These are phyloP conservation scores for Drosophila orena DNA, from an alignment of 1,140 invertebrate genomes.

Conservation along the genomic window DNA sequence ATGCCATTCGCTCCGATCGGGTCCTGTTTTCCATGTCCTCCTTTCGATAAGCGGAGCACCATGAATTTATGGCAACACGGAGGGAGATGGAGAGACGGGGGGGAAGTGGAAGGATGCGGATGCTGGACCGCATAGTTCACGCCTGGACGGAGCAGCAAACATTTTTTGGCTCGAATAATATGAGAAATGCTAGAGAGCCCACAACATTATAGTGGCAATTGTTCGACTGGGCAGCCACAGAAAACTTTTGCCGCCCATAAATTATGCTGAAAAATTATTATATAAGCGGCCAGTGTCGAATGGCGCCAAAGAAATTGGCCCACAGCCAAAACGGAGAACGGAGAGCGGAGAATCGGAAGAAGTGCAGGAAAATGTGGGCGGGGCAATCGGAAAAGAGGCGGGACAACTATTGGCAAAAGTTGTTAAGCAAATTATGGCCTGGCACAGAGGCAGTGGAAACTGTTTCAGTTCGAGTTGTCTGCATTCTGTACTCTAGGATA, in stretches of 20 bases:
- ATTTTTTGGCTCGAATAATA: constrained; percentile 73
- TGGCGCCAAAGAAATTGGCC: constrained; percentile 68
- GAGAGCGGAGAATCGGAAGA: constrained; percentile 5
- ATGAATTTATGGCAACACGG: constrained; percentile 63
- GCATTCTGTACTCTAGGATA: constrained; percentile 2
- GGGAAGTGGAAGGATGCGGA: constrained; percentile 23
- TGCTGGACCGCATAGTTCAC: constrained; percentile 67
- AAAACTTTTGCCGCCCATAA: constrained; percentile 77
- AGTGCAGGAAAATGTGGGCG: not conserved
- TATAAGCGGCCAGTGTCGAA: constrained; percentile 75
- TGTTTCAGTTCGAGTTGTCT: constrained; percentile 45
- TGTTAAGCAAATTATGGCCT: constrained; percentile 80
- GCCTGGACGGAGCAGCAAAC: constrained; percentile 58
- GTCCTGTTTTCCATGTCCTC: constrained; percentile 55
- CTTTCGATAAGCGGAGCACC: constrained; percentile 59
- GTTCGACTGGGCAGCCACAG: constrained; percentile 74
- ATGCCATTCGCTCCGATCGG: constrained; percentile 27
- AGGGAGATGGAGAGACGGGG: not conserved
- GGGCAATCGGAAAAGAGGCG: not conserved
- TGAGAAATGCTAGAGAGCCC: constrained; percentile 60
- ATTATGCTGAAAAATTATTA: constrained; percentile 80
- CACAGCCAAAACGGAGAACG: constrained; percentile 42
- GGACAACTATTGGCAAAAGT: constrained; percentile 63
- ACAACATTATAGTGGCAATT: constrained; percentile 78
- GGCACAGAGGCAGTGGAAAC: constrained; percentile 59